Evolutionary conservation across 2,797 vertebrate species (phyloP), one percentile per base, ranked within the genome.

Genomic region (Melanotaenia pygmaea): DNA sequence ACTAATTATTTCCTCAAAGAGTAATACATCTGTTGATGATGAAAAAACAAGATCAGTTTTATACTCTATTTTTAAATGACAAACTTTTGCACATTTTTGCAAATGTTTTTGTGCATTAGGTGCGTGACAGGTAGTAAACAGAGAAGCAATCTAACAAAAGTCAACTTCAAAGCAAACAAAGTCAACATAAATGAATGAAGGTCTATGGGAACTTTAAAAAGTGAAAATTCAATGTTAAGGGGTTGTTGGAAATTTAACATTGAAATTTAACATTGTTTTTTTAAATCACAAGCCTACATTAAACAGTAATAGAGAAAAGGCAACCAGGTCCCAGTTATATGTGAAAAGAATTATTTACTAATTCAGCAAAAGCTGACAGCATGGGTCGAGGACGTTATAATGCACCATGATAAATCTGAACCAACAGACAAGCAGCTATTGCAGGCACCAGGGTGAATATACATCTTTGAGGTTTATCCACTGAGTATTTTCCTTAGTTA

Each of bases 281-380:
- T 58, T 12, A 67, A 12, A 35, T 50, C 16, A 38, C 30, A 45
- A 20, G 56, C 47, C 30, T 35, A 57, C 20, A 59, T 26, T 38
- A 51, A 66, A 59, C 32, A 59, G 12, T 40, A 58, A 72, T 53
- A 22, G 22, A 34, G 35, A 28, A 38, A 16, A 1, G 57, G 18
- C n/a, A 35, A 59, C 4, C 38, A 30, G 5, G 22, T n/a, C 40
- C 18, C 18, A 40, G 51, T 40, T 28, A 72, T 9, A 62, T 67
- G 61, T 80, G 65, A 74, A 40, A 64, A 59, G 16, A 76, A 50
- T 62, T 8, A 75, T 82, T 71, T 76, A 76, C 45, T 70, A 54
- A 76, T 63, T 22, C 6, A 72, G 54, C 71, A 57, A 65, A 77
- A 73, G 62, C 66, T 69, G 69, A 77, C 57, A 59, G 63, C 50